These are phyloP conservation scores for Patiria pectinifera DNA, from an alignment of 53 echinoderm and acorn worm genomes.

Conservation along the genomic window DNA sequence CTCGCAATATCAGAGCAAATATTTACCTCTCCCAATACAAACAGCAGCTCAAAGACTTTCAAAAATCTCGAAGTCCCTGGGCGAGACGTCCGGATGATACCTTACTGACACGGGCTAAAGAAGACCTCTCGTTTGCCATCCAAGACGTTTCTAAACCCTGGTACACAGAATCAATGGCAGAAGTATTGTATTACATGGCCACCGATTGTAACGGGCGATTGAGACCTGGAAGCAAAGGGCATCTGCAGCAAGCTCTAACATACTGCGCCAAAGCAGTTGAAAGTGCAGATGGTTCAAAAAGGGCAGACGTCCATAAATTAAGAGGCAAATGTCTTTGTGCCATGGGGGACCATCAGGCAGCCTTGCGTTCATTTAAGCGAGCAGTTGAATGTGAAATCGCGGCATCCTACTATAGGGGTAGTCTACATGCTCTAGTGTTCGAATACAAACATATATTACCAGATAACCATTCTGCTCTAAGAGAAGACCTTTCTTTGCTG, in stretches of 20 bases:
- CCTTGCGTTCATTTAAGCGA: slow-evolving; percentile 32
- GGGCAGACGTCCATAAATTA: slow-evolving; percentile 36
- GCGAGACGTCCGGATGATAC: not conserved
- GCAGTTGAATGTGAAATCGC: slow-evolving; percentile 40
- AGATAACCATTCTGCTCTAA: not conserved
- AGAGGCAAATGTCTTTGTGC: slow-evolving; percentile 39
- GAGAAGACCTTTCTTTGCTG: not conserved
- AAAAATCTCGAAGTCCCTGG: no score
- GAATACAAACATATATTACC: slow-evolving; percentile 1
- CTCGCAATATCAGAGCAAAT: not conserved
- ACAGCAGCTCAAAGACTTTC: not conserved
- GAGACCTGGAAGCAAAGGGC: not conserved
- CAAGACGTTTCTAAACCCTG: not conserved
- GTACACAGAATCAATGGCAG: no score
- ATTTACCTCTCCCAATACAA: not conserved
- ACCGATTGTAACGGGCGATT: not conserved
- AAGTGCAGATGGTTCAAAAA: slow-evolving; percentile 40
- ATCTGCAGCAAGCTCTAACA: not conserved
- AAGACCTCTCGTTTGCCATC: not conserved
- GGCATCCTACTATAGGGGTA: not conserved
- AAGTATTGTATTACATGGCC: no score
- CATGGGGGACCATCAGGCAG: slow-evolving; percentile 22
- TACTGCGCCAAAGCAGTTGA: slow-evolving; percentile 11
- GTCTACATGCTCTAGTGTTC: not conserved
- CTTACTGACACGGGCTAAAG: not conserved